Percentiles rank a stretch among this genome's conserved stretches.
phyloP scores from a whole-genome alignment of 2,888 invertebrate species.

The Ennomos erosarius region DNA sequence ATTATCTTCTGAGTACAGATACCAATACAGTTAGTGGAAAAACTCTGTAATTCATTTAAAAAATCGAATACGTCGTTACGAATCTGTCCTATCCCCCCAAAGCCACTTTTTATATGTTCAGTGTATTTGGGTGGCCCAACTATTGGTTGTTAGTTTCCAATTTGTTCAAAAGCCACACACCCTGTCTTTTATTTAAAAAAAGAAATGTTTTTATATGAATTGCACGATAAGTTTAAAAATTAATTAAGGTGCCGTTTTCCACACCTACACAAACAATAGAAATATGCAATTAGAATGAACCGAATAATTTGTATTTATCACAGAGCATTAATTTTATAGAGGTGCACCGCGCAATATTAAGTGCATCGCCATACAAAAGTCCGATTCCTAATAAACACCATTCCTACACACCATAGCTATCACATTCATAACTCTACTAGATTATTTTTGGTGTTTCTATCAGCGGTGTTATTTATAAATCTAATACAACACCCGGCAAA shows the following conservation, averaged over 20 bases:
- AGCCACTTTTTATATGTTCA: too few species aligned
- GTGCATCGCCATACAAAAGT: conserved; percentile 57
- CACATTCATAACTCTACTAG: conserved; percentile 64
- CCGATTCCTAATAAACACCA: conserved; percentile 49
- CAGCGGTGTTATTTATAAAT: conserved; percentile 23
- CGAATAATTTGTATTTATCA: conserved; percentile 62
- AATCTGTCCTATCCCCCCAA: too few species aligned
- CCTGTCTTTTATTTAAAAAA: too few species aligned
- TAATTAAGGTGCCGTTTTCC: neutral
- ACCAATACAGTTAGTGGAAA: too few species aligned
- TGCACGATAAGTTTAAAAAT: neutral
- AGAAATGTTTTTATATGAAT: too few species aligned
- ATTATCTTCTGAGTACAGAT: too few species aligned
- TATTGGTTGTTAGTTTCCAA: too few species aligned
- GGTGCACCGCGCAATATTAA: conserved; percentile 57
- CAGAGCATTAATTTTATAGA: conserved; percentile 64
- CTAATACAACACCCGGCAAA: conserved; percentile 27
- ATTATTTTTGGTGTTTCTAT: conserved; percentile 69
- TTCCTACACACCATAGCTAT: conserved; percentile 53
- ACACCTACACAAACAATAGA: conserved; percentile 42
- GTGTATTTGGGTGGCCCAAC: too few species aligned
- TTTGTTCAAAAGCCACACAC: too few species aligned
- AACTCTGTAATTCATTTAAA: too few species aligned
- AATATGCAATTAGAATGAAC: conserved; percentile 52
- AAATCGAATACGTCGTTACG: too few species aligned